Evolutionary conservation across 2,113 vertebrate species (phyloP).

Genomic region (Psilopsiagon aurifrons): DNA sequence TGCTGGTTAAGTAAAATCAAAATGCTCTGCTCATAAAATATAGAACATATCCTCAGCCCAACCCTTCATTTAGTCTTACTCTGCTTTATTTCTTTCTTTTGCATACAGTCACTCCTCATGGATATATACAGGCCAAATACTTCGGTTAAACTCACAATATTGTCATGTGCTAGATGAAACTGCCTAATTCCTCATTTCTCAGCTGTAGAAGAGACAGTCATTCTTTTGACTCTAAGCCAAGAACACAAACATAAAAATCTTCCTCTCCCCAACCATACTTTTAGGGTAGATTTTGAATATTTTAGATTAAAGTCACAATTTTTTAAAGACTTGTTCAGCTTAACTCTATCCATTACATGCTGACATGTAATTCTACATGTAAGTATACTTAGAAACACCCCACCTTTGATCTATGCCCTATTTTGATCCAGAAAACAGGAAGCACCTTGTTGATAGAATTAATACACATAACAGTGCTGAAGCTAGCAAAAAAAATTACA

Average conservation of each 20-base stretch:
- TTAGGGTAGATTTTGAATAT: not conserved
- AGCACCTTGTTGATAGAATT: not conserved
- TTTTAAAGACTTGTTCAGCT: not conserved
- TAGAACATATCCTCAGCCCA: not conserved
- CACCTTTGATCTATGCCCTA: fast-evolving
- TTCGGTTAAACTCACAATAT: not conserved
- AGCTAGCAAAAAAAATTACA: not conserved
- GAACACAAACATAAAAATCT: not conserved
- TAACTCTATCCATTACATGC: not conserved
- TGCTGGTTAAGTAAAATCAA: not conserved
- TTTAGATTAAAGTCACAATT: not conserved
- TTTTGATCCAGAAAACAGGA: not conserved
- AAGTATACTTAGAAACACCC: fast-evolving
- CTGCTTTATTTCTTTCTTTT: not conserved
- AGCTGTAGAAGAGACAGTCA: not conserved
- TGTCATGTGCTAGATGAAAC: too few species aligned
- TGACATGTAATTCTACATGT: fast-evolving
- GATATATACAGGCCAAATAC: not conserved
- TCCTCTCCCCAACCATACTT: not conserved
- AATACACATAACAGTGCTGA: not conserved
- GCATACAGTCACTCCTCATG: not conserved
- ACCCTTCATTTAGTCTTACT: not conserved
- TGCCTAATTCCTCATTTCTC: not conserved
- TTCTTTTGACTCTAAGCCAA: not conserved
- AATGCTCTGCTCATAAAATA: not conserved